Evolutionary conservation across 2,888 invertebrate species (phyloP).

Genomic region (Diplazon laetatorius): DNA sequence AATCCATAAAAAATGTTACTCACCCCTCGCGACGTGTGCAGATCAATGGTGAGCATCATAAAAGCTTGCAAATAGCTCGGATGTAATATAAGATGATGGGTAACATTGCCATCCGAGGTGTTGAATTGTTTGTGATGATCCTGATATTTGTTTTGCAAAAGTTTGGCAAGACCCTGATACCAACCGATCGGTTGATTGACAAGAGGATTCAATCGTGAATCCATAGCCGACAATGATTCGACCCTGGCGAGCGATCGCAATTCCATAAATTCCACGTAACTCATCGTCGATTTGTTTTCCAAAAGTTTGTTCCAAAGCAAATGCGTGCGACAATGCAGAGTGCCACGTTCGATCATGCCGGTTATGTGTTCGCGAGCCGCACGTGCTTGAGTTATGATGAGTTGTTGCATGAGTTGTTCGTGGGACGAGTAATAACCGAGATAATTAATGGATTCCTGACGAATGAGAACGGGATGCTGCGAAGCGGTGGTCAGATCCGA

Average conservation of each 20-base stretch:
- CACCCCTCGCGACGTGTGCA: conserved; percentile 85
- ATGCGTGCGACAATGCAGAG: conserved; percentile 88
- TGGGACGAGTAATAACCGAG: conserved; percentile 88
- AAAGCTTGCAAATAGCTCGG: conserved; percentile 86
- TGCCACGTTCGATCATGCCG: conserved; percentile 86
- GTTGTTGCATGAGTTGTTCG: conserved; percentile 86
- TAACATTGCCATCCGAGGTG: conserved; percentile 85
- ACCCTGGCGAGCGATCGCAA: conserved; percentile 85
- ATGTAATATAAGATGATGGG: conserved; percentile 86
- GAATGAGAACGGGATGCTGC: conserved; percentile 80
- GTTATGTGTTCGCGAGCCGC: conserved; percentile 84
- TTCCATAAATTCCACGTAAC: conserved; percentile 86
- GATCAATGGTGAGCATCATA: conserved; percentile 86
- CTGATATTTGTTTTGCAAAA: conserved; percentile 85
- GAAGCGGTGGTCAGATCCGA: conserved; percentile 69
- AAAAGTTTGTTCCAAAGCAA: conserved; percentile 88
- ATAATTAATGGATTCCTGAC: conserved; percentile 87
- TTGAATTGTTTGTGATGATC: conserved; percentile 85
- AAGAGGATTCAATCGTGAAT: conserved; percentile 85
- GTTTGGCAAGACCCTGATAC: conserved; percentile 87
- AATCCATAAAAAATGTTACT: conserved; percentile 75
- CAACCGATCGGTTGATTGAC: conserved; percentile 86
- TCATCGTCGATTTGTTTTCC: conserved; percentile 83
- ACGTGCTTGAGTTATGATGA: conserved; percentile 85
- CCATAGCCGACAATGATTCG: conserved; percentile 85